Conservation (phyloP, 2,797 vertebrate species). For the Lepus oiostolus region DNA sequence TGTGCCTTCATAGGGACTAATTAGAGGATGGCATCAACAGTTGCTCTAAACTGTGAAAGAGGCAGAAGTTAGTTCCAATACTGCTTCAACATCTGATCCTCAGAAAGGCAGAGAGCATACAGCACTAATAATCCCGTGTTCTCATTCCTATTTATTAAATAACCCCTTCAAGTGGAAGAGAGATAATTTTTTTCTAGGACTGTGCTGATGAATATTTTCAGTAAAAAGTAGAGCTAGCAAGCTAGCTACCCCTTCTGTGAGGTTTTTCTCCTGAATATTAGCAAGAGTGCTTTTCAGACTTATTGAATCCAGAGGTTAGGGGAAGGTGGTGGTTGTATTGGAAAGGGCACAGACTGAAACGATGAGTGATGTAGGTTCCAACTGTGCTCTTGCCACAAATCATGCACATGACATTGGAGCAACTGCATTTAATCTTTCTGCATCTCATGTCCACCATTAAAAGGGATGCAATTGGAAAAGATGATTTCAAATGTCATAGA, state of each 20-base stretch:
- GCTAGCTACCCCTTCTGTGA: background rate
- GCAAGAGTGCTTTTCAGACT: background rate
- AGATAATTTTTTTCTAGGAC: background rate
- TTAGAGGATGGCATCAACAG: background rate
- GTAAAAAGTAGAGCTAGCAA: background rate
- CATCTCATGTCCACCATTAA: background rate
- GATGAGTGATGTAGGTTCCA: accelerated
- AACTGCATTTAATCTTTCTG: background rate
- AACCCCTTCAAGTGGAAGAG: background rate
- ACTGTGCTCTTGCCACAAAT: accelerated
- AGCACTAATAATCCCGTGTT: too few species aligned
- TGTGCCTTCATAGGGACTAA: constrained; percentile 25
- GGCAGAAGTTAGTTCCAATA: background rate
- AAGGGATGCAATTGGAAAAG: background rate
- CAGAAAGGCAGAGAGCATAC: background rate
- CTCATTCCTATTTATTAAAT: background rate
- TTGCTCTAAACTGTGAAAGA: background rate
- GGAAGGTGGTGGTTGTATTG: background rate
- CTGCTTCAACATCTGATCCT: background rate
- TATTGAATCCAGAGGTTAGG: background rate
- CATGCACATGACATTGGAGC: background rate
- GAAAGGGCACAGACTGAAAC: background rate
- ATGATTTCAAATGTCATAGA: background rate
- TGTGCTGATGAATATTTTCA: background rate
- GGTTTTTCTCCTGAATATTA: background rate